Evolutionary conservation across 2,113 vertebrate species (phyloP).

Genomic region (Trochalopteron elliotii): DNA sequence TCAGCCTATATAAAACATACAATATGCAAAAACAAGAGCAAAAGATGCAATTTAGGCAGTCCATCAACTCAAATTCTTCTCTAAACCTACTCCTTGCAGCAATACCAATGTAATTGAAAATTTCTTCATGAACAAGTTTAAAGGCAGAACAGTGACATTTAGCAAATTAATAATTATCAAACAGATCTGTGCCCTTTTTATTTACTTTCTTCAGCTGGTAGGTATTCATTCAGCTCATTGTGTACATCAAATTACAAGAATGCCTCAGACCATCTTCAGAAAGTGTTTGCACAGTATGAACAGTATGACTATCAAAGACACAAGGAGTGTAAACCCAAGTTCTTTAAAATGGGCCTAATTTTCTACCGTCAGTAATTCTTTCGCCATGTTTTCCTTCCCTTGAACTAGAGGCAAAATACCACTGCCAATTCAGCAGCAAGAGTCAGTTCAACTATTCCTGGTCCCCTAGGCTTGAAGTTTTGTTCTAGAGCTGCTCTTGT

Average conservation of each 20-base stretch:
- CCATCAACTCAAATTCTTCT: constrained; percentile 40
- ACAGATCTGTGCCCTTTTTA: constrained; percentile 52
- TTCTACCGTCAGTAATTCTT: neutral
- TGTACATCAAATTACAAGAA: constrained; percentile 3
- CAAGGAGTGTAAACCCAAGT: neutral
- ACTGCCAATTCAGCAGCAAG: neutral
- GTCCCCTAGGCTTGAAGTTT: neutral
- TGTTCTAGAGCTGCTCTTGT: neutral
- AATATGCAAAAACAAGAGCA: constrained; percentile 21
- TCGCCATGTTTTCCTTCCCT: neutral
- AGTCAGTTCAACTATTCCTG: neutral
- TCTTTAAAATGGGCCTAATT: neutral
- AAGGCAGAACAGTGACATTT: constrained; percentile 51
- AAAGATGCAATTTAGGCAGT: constrained; percentile 31
- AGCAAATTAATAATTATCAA: constrained; percentile 68
- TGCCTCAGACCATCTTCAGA: neutral
- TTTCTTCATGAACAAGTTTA: constrained; percentile 47
- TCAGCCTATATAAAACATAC: neutral
- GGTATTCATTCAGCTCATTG: neutral
- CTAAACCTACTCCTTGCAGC: constrained; percentile 54
- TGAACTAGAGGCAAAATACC: neutral
- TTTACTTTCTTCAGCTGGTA: constrained; percentile 41
- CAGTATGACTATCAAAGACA: neutral
- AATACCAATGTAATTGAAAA: constrained; percentile 63
- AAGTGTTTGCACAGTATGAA: neutral